A percentile compares a stretch with the other conserved stretches of the same genome.
Conservation (phyloP, 1,140 invertebrate genomes). For the Venustaconcha ellipsiformis region DNA sequence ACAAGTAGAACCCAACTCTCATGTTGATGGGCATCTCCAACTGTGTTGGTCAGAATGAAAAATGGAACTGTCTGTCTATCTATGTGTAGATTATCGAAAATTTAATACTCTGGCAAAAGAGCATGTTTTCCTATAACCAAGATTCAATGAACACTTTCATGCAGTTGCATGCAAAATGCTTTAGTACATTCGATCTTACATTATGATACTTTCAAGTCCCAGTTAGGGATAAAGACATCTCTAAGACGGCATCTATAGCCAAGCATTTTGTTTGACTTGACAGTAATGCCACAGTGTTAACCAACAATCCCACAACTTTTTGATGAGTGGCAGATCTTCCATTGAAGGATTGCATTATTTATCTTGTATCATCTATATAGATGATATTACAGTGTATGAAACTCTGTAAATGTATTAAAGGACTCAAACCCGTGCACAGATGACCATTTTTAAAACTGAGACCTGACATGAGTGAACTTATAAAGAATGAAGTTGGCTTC, state of each 20-base stretch:
- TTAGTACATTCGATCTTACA: conserved; percentile 7
- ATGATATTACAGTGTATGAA: conserved; percentile 31
- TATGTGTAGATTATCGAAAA: conserved; percentile 69
- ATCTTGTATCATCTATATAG: conserved; percentile 1
- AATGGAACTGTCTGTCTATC: conserved; percentile 62
- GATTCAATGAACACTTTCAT: conserved; percentile 4
- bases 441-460: conserved; percentile 9
- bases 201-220: conserved; percentile 60
- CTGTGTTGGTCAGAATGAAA: conserved; percentile 70
- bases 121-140: neutral
- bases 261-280: conserved; percentile 3
- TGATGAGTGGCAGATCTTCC: conserved; percentile 12
- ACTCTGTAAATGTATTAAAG: conserved; percentile 4
- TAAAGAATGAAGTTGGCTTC: neutral
- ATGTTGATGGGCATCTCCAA: conserved; percentile 39
- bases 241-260: conserved; percentile 54
- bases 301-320: neutral
- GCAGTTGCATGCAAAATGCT: neutral
- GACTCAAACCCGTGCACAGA: conserved; percentile 8
- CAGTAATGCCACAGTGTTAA: neutral
- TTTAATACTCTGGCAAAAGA: conserved; percentile 37
- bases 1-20: conserved; percentile 26
- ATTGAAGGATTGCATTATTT: conserved; percentile 20
- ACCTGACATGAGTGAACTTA: conserved; percentile 15
- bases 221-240: conserved; percentile 50